phyloP scores from a whole-genome alignment of 2,888 invertebrate genomes.

The Rhimphoctona megacephalus region DNA sequence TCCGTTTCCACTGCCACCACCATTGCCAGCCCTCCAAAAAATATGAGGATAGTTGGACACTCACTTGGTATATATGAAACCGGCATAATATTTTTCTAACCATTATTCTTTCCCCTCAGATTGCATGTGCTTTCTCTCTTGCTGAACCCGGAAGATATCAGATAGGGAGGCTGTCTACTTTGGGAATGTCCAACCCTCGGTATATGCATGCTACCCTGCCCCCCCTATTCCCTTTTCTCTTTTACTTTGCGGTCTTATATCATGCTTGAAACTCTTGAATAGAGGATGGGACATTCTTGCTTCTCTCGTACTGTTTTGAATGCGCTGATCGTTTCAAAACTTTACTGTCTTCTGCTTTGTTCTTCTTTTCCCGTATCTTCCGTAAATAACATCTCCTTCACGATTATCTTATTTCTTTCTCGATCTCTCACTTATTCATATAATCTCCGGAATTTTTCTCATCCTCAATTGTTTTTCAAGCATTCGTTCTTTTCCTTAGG shows the following conservation, averaged over 20 bases:
- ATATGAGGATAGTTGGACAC: slow-evolving; percentile 81
- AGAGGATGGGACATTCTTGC: slow-evolving; percentile 19
- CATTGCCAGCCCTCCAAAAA: slow-evolving; percentile 73
- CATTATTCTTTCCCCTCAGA: slow-evolving; percentile 72
- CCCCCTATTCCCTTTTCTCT: slow-evolving; percentile 32
- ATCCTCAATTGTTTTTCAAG: background rate
- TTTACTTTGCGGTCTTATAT: slow-evolving; percentile 45
- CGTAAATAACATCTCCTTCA: background rate
- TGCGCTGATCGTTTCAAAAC: slow-evolving; percentile 46
- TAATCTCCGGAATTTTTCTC: background rate
- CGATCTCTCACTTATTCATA: slow-evolving; percentile 6
- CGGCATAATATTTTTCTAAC: slow-evolving; percentile 77
- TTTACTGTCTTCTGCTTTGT: slow-evolving; percentile 38
- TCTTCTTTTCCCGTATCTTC: slow-evolving; percentile 20
- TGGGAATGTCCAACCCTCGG: slow-evolving; percentile 40
- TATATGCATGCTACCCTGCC: slow-evolving; percentile 23
- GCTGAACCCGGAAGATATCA: slow-evolving; percentile 56
- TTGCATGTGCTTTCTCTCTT: slow-evolving; percentile 57
- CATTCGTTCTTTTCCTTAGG: background rate
- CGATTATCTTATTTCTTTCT: slow-evolving; percentile 45
- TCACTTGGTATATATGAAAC: slow-evolving; percentile 73
- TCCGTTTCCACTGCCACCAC: slow-evolving; percentile 58
- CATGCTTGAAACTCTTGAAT: slow-evolving; percentile 16
- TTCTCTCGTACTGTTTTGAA: slow-evolving; percentile 41
- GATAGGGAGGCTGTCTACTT: slow-evolving; percentile 59